A percentile compares a stretch with the other conserved stretches of the same genome.
phyloP scores from a whole-genome alignment of 2,797 vertebrate genomes.

The Euphonia xanthogaster region DNA sequence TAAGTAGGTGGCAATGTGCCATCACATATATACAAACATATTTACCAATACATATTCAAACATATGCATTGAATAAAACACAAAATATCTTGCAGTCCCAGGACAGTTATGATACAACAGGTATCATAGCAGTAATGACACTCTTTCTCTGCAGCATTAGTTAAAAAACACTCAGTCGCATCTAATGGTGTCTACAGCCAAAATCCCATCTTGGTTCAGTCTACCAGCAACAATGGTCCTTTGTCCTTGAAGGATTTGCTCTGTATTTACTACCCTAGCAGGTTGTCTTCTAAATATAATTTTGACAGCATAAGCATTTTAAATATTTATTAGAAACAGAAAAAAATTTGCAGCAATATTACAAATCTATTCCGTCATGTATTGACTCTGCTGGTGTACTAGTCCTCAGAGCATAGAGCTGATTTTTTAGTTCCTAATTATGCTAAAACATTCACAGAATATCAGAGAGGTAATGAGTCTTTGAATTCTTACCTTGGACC shows the following conservation, averaged over 20 bases:
- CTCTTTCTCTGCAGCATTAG: background rate
- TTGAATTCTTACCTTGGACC: background rate
- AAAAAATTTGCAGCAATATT: background rate
- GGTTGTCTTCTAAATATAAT: background rate
- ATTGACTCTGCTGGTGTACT: background rate
- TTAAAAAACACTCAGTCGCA: background rate
- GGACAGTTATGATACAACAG: background rate
- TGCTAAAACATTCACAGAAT: background rate
- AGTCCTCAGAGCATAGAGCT: background rate
- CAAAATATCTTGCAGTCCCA: background rate
- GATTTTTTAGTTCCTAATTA: background rate
- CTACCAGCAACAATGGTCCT: background rate
- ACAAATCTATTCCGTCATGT: background rate
- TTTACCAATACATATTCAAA: background rate
- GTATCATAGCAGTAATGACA: rapidly evolving
- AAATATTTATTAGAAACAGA: background rate
- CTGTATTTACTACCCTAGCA: background rate
- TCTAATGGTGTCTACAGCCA: background rate
- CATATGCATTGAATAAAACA: background rate
- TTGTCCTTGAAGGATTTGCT: background rate
- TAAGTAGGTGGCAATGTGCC: background rate
- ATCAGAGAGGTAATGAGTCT: background rate
- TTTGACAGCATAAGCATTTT: background rate
- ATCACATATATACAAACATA: background rate
- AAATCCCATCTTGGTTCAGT: background rate